A percentile compares a stretch with the other conserved stretches of the same genome.
These are phyloP conservation scores for Cataglyphis livida DNA, from an alignment of 2,888 invertebrate species.

Conservation along the genomic window DNA sequence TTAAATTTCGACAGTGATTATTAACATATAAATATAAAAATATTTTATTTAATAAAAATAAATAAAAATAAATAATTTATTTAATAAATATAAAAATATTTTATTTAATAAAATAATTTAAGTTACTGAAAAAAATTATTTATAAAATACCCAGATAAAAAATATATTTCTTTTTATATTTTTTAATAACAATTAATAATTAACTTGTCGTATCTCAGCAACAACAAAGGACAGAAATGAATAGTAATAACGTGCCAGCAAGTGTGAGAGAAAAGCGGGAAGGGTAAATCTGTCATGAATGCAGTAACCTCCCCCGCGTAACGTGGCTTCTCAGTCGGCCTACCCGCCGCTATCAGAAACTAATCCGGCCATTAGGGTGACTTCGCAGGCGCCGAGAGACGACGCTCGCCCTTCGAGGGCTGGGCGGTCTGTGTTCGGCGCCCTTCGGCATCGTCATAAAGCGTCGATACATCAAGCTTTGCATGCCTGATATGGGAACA, in stretches of 20 bases:
- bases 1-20: not conserved
- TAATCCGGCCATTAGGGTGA: conserved; percentile 85
- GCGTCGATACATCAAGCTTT: conserved; percentile 86
- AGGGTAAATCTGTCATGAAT: conserved; percentile 71
- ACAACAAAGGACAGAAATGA: conserved; percentile 6
- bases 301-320: conserved; percentile 66
- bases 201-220: not conserved
- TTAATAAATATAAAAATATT: too few species aligned
- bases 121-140: not conserved
- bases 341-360: conserved; percentile 75
- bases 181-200: not conserved
- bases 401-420: conserved; percentile 77
- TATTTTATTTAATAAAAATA: not conserved
- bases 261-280: conserved; percentile 23
- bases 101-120: not conserved
- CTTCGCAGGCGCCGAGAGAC: conserved; percentile 76
- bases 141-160: not conserved
- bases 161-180: not conserved
- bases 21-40: not conserved
- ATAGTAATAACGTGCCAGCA: conserved; percentile 65
- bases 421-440: conserved; percentile 83
- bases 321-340: conserved; percentile 55
- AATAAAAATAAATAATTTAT: too few species aligned
- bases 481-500: conserved; percentile 85
- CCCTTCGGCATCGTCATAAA: conserved; percentile 81